Conservation (phyloP, 2,113 vertebrate genomes). For the Chamaetylas fuelleborni region DNA sequence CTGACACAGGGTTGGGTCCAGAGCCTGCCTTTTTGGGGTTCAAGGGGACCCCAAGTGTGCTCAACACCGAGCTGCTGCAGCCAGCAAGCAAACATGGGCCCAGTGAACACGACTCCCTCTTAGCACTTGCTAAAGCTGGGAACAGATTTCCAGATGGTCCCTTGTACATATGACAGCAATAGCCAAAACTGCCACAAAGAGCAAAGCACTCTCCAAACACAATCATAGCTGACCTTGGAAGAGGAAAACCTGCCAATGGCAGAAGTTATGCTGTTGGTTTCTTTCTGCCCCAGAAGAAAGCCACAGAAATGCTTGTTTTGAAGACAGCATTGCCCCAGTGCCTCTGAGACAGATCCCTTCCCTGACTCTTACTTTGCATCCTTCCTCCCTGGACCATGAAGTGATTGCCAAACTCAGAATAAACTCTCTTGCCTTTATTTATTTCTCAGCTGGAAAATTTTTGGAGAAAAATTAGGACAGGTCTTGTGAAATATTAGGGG, state of each 20-base stretch:
- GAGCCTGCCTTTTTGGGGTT: not conserved
- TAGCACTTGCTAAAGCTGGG: not conserved
- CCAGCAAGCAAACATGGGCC: conserved; percentile 13
- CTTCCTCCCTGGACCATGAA: not conserved
- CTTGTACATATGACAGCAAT: not conserved
- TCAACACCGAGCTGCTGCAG: not conserved
- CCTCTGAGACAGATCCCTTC: not conserved
- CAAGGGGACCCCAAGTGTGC: not conserved
- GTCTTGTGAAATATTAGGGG: not conserved
- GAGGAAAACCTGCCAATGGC: not conserved
- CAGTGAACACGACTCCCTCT: not conserved
- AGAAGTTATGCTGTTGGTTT: not conserved
- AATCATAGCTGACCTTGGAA: conserved; percentile 48
- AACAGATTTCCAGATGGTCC: conserved; percentile 56
- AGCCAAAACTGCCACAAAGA: conserved; percentile 45
- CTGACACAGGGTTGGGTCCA: not conserved
- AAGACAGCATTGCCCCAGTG: not conserved
- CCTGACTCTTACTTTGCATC: not conserved
- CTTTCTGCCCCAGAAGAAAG: not conserved
- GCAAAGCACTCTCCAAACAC: conserved; percentile 2
- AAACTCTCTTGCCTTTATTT: not conserved
- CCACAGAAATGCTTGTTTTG: not conserved
- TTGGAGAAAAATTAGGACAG: not conserved
- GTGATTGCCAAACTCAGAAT: not conserved
- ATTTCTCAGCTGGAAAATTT: not conserved